Conservation (phyloP, 2,113 vertebrate genomes). For the Sebastes fasciatus region DNA sequence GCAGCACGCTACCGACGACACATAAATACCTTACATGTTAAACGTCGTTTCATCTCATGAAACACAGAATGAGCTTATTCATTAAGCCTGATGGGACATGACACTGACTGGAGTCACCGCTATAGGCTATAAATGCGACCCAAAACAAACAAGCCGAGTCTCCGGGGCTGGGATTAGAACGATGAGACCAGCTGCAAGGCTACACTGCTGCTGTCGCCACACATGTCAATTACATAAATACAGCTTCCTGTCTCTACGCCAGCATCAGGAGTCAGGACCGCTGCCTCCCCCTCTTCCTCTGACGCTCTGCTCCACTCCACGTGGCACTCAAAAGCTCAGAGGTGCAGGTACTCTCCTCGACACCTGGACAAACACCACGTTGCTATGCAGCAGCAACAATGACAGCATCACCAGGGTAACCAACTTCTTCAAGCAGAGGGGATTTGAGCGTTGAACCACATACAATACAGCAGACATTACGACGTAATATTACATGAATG, state of each 20-base stretch:
- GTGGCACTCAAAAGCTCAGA: constrained; percentile 11
- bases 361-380: constrained; percentile 33
- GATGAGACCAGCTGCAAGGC: constrained; percentile 69
- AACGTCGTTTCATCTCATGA: constrained; percentile 6
- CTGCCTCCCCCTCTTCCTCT: background rate
- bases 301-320: background rate
- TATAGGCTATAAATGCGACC: constrained; percentile 34
- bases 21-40: background rate
- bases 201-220: constrained; percentile 51
- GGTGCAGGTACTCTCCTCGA: constrained; percentile 42
- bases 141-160: constrained; percentile 47
- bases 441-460: constrained; percentile 12
- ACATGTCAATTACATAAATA: constrained; percentile 74
- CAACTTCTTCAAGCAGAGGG: constrained; percentile 7
- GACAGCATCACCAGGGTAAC: constrained; percentile 14
- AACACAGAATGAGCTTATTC: constrained; percentile 38
- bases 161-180: constrained; percentile 62
- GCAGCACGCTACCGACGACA: background rate
- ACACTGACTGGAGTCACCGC: constrained; percentile 22
- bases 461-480: no score
- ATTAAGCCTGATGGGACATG: constrained; percentile 38
- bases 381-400: constrained; percentile 24
- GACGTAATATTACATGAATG: no score
- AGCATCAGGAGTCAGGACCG: constrained; percentile 57
- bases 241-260: constrained; percentile 51